phyloP scores from a whole-genome alignment of 2,888 invertebrate species.

The Taenaris catops region DNA sequence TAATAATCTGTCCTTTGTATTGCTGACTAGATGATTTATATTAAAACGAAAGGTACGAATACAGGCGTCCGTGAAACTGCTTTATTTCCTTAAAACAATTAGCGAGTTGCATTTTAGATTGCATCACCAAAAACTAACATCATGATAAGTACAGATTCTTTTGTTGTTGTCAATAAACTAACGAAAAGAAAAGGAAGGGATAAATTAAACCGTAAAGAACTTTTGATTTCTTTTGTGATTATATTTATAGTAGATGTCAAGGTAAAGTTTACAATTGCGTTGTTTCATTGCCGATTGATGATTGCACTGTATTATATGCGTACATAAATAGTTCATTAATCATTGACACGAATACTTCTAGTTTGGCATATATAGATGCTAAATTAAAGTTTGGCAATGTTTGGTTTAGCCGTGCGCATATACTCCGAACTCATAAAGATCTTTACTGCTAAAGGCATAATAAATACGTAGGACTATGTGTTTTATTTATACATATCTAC shows the following conservation, averaged over 20 bases:
- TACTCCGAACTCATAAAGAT: no score
- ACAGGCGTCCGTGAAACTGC: no score
- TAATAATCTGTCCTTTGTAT: no score
- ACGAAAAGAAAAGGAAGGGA: slow-evolving; percentile 5
- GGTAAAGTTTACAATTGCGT: slow-evolving; percentile 17
- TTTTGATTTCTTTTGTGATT: slow-evolving; percentile 14
- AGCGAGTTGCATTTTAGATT: no score
- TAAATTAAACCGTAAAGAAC: slow-evolving; percentile 3
- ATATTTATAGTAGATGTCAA: slow-evolving; percentile 10
- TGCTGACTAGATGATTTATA: no score
- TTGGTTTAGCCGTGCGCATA: slow-evolving; percentile 4
- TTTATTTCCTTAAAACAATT: no score
- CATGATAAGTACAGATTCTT: no score
- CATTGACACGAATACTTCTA: slow-evolving; percentile 18
- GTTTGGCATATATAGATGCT: slow-evolving; percentile 20
- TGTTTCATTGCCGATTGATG: slow-evolving; percentile 11
- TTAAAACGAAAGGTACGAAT: no score
- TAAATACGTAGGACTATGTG: no score
- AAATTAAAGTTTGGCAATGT: slow-evolving; percentile 19
- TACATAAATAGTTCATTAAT: slow-evolving; percentile 19
- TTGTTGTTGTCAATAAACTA: no score
- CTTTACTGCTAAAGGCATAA: not conserved
- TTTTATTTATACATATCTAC: no score
- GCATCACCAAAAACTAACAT: no score
- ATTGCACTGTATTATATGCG: slow-evolving; percentile 5